Conservation (phyloP, 1,140 invertebrate genomes). For the Antheraea mylitta region DNA sequence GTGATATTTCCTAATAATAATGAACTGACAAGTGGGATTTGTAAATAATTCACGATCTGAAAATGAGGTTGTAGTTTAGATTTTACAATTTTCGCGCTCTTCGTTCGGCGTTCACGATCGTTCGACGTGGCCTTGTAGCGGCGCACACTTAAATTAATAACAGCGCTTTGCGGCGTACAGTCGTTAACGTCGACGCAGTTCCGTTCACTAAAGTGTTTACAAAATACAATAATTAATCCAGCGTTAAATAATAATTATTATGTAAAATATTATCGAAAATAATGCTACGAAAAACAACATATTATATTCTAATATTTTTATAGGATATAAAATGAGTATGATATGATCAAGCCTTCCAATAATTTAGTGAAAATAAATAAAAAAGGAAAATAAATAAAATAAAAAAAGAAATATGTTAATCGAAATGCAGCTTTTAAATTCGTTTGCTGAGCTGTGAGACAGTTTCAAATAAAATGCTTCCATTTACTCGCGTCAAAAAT, state of each 20-base stretch:
- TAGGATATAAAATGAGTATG: conserved; percentile 72
- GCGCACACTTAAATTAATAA: neutral
- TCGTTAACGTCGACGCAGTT: conserved; percentile 8
- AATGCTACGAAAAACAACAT: conserved; percentile 62
- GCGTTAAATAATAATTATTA: conserved; percentile 44
- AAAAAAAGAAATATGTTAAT: conserved; percentile 4
- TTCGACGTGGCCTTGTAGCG: neutral
- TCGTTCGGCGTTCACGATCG: neutral
- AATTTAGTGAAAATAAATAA: conserved; percentile 69
- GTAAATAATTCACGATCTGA: neutral
- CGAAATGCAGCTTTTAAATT: conserved; percentile 56
- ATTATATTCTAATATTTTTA: conserved; percentile 78
- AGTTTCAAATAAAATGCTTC: conserved; percentile 58
- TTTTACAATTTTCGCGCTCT: conserved; percentile 4
- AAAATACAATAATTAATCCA: conserved; percentile 58
- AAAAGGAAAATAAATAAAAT: conserved; percentile 35
- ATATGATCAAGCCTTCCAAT: conserved; percentile 76
- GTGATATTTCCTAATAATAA: no score
- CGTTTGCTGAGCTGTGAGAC: conserved; percentile 67
- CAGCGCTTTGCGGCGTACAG: conserved; percentile 27
- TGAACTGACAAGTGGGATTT: no score
- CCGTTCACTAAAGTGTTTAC: conserved; percentile 41
- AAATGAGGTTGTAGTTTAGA: neutral
- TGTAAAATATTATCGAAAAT: conserved; percentile 52
- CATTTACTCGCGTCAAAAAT: conserved; percentile 52